Base-by-base conservation (phyloP, 2,797 vertebrate genomes). In the Sebastes nivosus region DNA sequence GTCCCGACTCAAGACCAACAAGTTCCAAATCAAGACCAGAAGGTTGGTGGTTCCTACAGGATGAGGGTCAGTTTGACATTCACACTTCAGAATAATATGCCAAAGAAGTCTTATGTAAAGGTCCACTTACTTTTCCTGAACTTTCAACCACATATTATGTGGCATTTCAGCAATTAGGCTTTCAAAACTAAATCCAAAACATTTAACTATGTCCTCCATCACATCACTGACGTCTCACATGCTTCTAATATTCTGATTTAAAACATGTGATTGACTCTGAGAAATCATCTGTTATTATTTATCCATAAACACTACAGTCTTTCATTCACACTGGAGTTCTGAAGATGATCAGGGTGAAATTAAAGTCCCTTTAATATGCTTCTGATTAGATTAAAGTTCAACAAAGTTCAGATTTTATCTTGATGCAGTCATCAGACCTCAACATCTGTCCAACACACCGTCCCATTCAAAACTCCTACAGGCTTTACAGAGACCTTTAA, bases 241-340 rank as follows among this genome's bases (percentile, higher is more conserved):
- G 59, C 25, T 25, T 38, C 67, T 64, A 38, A 77, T 29, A 36
- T 77, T 27, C 58, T 70, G 59, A 71, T 78, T 46, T 20, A 46
- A 72, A 50, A 55, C 67, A 70, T 67, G 63, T 72, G 63, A 38
- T 67, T 2, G 5, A 8, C 12, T 57, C n/a, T 38, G 36, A 25
- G 54, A 54, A 54, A 54, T 54, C 52, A n/a, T 54, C 20, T n/a
- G 52, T 42, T 42, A 42, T 42, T 42, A 42, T 16, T 42, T 42
- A 14, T 38, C 36, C 36, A 42, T 42, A 42, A 38, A 14, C 38
- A 42, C 14, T 4, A 42, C 38, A 42, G 16, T 42, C 38, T 42
- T 42, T 42, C 38, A 42, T 16, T 42, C 38, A 42, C n/a, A 54
- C 50, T 54, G 50, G 50, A 54, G 20, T n/a, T 54, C 20, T 54